Evolutionary conservation across 2,888 invertebrate species (phyloP).

Genomic region (Acanthosepion pharaonis): DNA sequence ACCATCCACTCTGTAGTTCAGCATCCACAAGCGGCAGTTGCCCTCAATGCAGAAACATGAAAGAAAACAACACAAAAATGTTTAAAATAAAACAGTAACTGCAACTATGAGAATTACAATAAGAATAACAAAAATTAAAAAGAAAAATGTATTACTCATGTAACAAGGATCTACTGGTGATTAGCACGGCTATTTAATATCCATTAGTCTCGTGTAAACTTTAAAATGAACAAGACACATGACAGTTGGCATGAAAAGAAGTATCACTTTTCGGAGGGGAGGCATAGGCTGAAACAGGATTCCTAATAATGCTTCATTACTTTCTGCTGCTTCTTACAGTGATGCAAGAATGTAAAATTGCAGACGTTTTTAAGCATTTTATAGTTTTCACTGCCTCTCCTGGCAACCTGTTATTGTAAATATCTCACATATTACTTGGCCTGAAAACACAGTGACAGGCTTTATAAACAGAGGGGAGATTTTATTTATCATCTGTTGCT

Average conservation of each 20-base stretch:
- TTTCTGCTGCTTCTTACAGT: neutral
- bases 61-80: neutral
- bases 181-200: neutral
- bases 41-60: neutral
- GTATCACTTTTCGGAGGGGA: neutral
- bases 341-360: neutral
- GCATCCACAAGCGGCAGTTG: neutral
- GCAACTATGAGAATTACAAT: neutral
- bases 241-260: slow-evolving; percentile 25
- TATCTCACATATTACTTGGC: neutral
- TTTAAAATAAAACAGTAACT: neutral
- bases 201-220: neutral
- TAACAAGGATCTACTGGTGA: neutral
- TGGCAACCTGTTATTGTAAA: neutral
- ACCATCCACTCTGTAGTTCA: neutral
- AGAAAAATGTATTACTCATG: neutral
- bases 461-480: neutral
- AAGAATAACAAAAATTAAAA: neutral
- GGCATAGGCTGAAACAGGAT: neutral
- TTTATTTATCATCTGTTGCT: neutral
- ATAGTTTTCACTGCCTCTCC: neutral
- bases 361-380: neutral
- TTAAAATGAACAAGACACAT: neutral
- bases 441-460: neutral
- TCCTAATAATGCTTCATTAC: neutral